A percentile compares a stretch with the other conserved stretches of the same genome.
phyloP scores from a whole-genome alignment of 2,113 vertebrate genomes.

The Salvator merianae region DNA sequence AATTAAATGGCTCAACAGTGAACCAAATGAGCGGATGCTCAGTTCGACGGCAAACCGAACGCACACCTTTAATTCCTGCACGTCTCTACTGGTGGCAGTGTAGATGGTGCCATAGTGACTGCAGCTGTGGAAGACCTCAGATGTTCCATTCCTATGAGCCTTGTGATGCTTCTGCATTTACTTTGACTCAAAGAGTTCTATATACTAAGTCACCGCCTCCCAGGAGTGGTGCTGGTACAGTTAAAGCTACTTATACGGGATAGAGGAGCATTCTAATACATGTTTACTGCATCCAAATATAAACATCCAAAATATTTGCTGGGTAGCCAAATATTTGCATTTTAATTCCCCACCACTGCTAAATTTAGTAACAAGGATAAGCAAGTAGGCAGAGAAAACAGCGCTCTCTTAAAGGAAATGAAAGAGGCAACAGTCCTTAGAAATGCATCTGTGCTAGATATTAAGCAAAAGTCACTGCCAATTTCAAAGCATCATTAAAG shows the following conservation, averaged over 20 bases:
- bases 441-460: background rate
- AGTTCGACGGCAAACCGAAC: too few species aligned
- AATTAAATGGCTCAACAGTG: too few species aligned
- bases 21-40: too few species aligned
- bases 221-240: background rate
- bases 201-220: too few species aligned
- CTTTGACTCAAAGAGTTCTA: too few species aligned
- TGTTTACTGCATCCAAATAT: background rate
- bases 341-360: slow-evolving; percentile 1
- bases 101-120: too few species aligned
- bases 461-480: background rate
- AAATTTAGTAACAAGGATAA: background rate
- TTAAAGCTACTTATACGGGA: slow-evolving; percentile 49
- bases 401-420: background rate
- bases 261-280: slow-evolving; percentile 25
- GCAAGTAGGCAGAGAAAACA: background rate
- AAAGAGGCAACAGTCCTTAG: background rate
- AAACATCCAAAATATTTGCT: background rate
- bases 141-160: too few species aligned
- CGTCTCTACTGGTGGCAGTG: too few species aligned
- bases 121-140: too few species aligned
- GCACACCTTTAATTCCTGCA: too few species aligned
- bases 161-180: too few species aligned
- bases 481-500: background rate
- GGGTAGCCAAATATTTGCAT: background rate